These are phyloP conservation scores for Dryobotodes eremita DNA, from an alignment of 2,888 invertebrate species.

Conservation along the genomic window DNA sequence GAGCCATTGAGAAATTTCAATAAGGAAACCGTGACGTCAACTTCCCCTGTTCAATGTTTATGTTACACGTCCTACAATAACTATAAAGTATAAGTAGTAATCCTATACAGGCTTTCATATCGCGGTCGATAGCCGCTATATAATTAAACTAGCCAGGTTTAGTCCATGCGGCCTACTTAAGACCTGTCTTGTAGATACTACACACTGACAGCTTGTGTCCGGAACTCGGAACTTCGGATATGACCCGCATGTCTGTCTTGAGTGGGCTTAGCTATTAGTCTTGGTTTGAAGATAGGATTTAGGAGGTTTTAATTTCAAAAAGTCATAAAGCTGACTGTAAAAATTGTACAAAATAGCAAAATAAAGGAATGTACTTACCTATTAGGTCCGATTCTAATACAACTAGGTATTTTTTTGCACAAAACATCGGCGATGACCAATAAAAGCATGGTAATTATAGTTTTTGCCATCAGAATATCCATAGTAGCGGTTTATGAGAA, in stretches of 20 bases:
- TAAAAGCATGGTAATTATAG: not conserved
- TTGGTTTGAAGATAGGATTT: not conserved
- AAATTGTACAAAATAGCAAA: not conserved
- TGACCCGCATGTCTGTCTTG: not conserved
- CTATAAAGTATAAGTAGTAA: conserved; percentile 25
- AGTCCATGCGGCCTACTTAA: conserved; percentile 29
- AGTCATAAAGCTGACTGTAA: no score
- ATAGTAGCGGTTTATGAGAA: not conserved
- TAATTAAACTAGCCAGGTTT: conserved; percentile 39
- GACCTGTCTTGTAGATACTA: conserved; percentile 11
- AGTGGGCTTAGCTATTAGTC: not conserved
- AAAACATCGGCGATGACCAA: not conserved
- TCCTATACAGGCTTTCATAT: conserved; percentile 36
- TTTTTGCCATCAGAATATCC: not conserved
- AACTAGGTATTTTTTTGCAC: not conserved
- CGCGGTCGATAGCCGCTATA: conserved; percentile 47
- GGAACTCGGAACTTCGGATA: not conserved
- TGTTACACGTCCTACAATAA: conserved; percentile 14
- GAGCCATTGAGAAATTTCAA: not conserved
- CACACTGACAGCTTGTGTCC: conserved; percentile 5
- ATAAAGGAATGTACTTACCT: no score
- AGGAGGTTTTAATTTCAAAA: not conserved
- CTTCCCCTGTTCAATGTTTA: conserved; percentile 23
- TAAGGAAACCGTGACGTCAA: conserved; percentile 3
- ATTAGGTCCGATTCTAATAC: not conserved